Percentiles rank a stretch among this genome's conserved stretches.
These are phyloP conservation scores for Drosophila rhopaloa DNA, from an alignment of 1,140 invertebrate species.

Conservation along the genomic window DNA sequence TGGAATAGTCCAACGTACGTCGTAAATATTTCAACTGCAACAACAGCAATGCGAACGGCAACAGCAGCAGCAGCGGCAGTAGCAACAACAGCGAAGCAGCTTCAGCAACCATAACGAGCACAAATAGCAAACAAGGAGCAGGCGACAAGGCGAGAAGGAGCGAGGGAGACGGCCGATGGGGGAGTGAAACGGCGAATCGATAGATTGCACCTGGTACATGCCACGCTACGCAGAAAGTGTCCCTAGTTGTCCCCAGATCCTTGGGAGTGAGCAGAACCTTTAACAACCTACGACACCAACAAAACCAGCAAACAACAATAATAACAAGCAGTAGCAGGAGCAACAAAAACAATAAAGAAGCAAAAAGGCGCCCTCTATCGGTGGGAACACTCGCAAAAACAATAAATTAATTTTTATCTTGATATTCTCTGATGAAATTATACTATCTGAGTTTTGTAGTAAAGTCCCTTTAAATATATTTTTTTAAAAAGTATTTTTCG, in stretches of 20 bases:
- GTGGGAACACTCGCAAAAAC: slow-evolving; percentile 4
- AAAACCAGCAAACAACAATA: slow-evolving; percentile 55
- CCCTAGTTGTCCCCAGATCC: slow-evolving; percentile 49
- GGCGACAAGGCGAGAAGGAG: slow-evolving; percentile 22
- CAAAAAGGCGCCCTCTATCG: slow-evolving; percentile 32
- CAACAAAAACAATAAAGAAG: slow-evolving; percentile 54
- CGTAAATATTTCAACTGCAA: slow-evolving; percentile 83
- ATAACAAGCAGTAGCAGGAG: slow-evolving; percentile 40
- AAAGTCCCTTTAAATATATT: too few relatives aligned
- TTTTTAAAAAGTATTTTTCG: too few relatives aligned
- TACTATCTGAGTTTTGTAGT: neutral
- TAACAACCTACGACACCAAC: slow-evolving; percentile 62
- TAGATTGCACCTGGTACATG: slow-evolving; percentile 80
- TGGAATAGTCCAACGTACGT: slow-evolving; percentile 81
- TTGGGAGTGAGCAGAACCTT: slow-evolving; percentile 38
- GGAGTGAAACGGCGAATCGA: slow-evolving; percentile 62
- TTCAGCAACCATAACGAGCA: slow-evolving; percentile 70
- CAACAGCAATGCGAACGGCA: slow-evolving; percentile 63
- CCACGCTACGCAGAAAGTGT: slow-evolving; percentile 71
- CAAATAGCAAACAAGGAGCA: slow-evolving; percentile 72
- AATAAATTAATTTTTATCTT: neutral
- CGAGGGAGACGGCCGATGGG: slow-evolving; percentile 5
- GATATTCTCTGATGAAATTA: neutral
- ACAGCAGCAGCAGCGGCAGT: slow-evolving; percentile 28
- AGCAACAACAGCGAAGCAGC: slow-evolving; percentile 44